Percentiles rank a stretch among this genome's conserved stretches.
Evolutionary conservation across 2,888 invertebrate species (phyloP).

Genomic region (Mamestra brassicae): DNA sequence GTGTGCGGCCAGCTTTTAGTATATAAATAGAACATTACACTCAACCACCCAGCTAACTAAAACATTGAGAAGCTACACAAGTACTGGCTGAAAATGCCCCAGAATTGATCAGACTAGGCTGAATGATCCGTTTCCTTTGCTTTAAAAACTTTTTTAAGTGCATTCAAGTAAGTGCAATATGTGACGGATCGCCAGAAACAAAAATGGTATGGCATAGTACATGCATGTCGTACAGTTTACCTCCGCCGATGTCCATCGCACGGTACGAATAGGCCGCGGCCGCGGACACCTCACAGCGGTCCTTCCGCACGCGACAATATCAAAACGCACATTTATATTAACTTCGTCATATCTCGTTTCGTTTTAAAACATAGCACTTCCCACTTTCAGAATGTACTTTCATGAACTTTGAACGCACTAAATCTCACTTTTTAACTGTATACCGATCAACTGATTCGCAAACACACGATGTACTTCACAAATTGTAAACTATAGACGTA

Average conservation of each 20-base stretch:
- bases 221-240: conserved; percentile 87
- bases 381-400: conserved; percentile 76
- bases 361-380: conserved; percentile 77
- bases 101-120: conserved; percentile 68
- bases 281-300: conserved; percentile 83
- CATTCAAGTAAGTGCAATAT: conserved; percentile 78
- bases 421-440: conserved; percentile 80
- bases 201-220: conserved; percentile 74
- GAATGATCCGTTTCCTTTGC: conserved; percentile 67
- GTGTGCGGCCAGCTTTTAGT: conserved; percentile 77
- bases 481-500: conserved; percentile 89
- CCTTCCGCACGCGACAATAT: conserved; percentile 82
- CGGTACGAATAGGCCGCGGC: conserved; percentile 78
- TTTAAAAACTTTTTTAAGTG: conserved; percentile 71
- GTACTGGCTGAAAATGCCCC: conserved; percentile 71
- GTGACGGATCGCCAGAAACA: conserved; percentile 75
- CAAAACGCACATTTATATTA: conserved; percentile 84
- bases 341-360: conserved; percentile 82
- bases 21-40: conserved; percentile 86
- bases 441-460: conserved; percentile 70
- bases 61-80: conserved; percentile 70
- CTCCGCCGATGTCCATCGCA: conserved; percentile 89
- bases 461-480: conserved; percentile 82
- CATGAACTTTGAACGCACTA: conserved; percentile 81
- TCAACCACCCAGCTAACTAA: conserved; percentile 79